Conservation (phyloP, 2,888 invertebrate genomes). For the Auanema sp. region DNA sequence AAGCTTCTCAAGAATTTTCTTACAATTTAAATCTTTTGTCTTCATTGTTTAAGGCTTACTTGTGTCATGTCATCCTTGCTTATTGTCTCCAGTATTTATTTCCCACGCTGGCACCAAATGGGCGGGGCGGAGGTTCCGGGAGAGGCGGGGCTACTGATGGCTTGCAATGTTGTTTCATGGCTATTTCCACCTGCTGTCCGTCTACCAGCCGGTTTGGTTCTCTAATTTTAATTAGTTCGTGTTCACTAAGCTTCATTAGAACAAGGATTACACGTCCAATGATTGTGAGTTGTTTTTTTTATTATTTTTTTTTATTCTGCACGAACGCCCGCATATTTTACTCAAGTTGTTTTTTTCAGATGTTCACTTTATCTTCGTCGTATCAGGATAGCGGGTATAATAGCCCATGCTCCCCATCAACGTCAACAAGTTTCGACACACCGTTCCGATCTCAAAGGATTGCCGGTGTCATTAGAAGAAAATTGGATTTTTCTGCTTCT, state of each 20-base stretch:
- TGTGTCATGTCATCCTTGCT: too few relatives aligned
- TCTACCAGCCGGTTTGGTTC: constrained; percentile 1
- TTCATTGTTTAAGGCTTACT: too few relatives aligned
- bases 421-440: not conserved
- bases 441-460: not conserved
- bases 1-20: too few relatives aligned
- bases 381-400: not conserved
- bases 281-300: not conserved
- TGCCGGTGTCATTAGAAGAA: not conserved
- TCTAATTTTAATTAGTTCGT: too few relatives aligned
- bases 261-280: not conserved
- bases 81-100: not conserved
- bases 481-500: not conserved
- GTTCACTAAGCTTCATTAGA: not conserved
- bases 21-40: too few relatives aligned
- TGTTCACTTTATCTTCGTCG: not conserved
- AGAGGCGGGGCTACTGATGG: not conserved
- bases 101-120: constrained; percentile 6
- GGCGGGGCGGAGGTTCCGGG: not conserved
- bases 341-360: not conserved
- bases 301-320: not conserved
- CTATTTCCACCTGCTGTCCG: constrained; percentile 2
- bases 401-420: not conserved
- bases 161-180: not conserved
- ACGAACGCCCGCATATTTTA: not conserved